Percentiles rank a stretch among this genome's conserved stretches.
These are phyloP conservation scores for Drosophila maculinotata DNA, from an alignment of 2,888 invertebrate species.

Conservation along the genomic window DNA sequence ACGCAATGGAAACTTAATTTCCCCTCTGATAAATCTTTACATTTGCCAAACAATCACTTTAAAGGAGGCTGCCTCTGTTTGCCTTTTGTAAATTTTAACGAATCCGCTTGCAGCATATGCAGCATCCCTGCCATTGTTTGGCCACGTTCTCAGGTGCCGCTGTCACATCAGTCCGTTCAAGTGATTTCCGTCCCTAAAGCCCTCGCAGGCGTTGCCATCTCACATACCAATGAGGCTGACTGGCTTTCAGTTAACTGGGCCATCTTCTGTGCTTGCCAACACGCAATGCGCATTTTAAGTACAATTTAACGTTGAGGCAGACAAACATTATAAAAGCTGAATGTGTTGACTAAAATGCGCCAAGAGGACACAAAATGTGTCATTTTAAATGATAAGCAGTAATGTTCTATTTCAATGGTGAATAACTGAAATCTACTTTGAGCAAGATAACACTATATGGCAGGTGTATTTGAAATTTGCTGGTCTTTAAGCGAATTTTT, in stretches of 20 bases:
- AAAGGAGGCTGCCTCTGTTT: neutral
- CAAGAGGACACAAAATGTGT: no score
- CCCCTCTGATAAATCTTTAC: conserved; percentile 45
- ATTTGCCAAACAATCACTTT: conserved; percentile 45
- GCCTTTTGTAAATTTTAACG: conserved; percentile 30
- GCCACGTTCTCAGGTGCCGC: conserved; percentile 48
- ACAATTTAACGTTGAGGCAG: conserved; percentile 42
- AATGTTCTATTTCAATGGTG: conserved; percentile 2
- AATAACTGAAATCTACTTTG: neutral
- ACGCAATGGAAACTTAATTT: conserved; percentile 31
- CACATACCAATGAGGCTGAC: conserved; percentile 70
- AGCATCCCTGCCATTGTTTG: conserved; percentile 49
- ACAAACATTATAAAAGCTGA: conserved; percentile 7
- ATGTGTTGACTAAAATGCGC: conserved; percentile 29
- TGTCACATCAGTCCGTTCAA: conserved; percentile 51
- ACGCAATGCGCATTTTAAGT: conserved; percentile 68
- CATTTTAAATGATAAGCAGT: conserved; percentile 30
- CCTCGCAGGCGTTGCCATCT: conserved; percentile 30
- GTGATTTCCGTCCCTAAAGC: conserved; percentile 64
- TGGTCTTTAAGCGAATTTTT: neutral
- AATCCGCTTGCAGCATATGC: conserved; percentile 45
- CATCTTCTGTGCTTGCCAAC: conserved; percentile 27
- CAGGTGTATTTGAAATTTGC: neutral
- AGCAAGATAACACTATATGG: neutral
- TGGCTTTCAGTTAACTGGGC: conserved; percentile 33